Evolutionary conservation across 2,888 invertebrate genomes (phyloP).

Genomic region (Pediacus dermestoides): DNA sequence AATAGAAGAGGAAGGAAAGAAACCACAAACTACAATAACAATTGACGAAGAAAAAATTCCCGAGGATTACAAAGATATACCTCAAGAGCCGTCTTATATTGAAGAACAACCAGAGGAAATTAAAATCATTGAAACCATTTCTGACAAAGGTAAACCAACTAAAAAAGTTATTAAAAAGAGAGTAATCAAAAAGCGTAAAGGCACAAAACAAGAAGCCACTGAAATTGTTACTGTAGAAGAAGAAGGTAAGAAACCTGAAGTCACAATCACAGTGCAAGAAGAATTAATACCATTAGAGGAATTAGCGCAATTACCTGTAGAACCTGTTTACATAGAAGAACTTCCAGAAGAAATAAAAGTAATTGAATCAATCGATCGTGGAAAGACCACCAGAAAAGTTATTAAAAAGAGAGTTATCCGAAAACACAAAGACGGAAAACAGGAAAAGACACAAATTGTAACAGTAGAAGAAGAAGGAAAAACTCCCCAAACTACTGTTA

Average conservation of each 20-base stretch:
- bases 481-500: conserved; percentile 15
- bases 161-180: conserved; percentile 39
- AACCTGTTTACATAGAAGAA: conserved; percentile 32
- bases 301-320: conserved; percentile 13
- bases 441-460: conserved; percentile 44
- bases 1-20: conserved; percentile 37
- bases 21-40: conserved; percentile 32
- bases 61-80: conserved; percentile 19
- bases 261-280: conserved; percentile 35
- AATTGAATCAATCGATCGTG: conserved; percentile 32
- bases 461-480: conserved; percentile 43
- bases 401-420: conserved; percentile 33
- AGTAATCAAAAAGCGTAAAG: conserved; percentile 46
- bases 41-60: conserved; percentile 31
- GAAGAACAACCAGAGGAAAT: conserved; percentile 29
- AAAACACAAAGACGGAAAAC: conserved; percentile 33
- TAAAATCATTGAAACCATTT: conserved; percentile 36
- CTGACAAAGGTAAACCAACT: conserved; percentile 45
- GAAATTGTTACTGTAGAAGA: conserved; percentile 49
- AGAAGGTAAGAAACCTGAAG: conserved; percentile 40
- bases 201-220: conserved; percentile 40
- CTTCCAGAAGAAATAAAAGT: conserved; percentile 43
- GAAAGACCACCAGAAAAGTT: conserved; percentile 26
- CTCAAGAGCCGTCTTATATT: conserved; percentile 17
- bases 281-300: conserved; percentile 25